phyloP scores from a whole-genome alignment of 2,888 invertebrate species.

The Melanargia galathea region DNA sequence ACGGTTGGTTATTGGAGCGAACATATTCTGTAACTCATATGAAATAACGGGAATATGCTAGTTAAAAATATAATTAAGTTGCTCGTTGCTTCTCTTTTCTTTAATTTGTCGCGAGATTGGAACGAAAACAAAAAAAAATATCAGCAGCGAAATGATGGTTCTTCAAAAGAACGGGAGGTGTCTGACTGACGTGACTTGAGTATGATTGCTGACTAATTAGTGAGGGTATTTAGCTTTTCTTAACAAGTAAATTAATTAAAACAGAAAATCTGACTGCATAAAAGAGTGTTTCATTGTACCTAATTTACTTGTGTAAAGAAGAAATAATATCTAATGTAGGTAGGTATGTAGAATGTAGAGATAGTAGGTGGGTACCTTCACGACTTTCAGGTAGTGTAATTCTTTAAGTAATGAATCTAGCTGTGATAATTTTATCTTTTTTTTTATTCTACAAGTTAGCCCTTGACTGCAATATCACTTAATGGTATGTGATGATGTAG shows the following conservation, averaged over 20 bases:
- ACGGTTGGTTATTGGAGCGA: neutral
- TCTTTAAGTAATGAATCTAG: too few species aligned
- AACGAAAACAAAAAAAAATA: conserved; percentile 1
- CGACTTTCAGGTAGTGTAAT: too few species aligned
- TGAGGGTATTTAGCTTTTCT: neutral
- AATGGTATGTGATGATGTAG: too few species aligned
- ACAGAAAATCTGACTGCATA: too few species aligned
- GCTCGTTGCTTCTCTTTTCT: conserved; percentile 10
- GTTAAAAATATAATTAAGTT: conserved; percentile 7
- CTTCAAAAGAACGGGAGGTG: conserved; percentile 23
- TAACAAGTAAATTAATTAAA: neutral
- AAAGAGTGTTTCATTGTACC: too few species aligned
- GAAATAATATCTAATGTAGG: too few species aligned
- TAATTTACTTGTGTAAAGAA: too few species aligned
- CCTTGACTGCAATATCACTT: too few species aligned
- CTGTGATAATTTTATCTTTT: too few species aligned
- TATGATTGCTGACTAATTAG: conserved; percentile 23
- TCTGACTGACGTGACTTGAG: conserved; percentile 12
- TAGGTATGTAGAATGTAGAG: too few species aligned
- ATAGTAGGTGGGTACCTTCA: too few species aligned
- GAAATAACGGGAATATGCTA: neutral
- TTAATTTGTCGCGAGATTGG: conserved; percentile 15
- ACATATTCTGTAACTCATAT: neutral
- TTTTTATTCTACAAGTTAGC: too few species aligned
- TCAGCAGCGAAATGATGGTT: conserved; percentile 8